phyloP scores from a whole-genome alignment of 2,888 invertebrate species.

The Pheosia tremula region DNA sequence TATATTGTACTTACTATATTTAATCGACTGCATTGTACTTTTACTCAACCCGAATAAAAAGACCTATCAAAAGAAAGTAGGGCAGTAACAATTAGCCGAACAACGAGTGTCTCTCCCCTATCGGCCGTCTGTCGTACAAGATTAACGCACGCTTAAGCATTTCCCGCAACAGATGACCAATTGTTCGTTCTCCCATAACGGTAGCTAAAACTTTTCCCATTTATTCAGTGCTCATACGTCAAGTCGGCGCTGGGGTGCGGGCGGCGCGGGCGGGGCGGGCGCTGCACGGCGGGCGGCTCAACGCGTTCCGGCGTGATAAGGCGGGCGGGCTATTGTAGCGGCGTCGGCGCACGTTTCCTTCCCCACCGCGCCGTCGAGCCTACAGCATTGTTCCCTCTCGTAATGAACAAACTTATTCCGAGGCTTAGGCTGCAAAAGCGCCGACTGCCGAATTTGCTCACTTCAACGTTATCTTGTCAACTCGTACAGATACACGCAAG shows the following conservation, averaged over 20 bases:
- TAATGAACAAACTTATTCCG: slow-evolving; percentile 84
- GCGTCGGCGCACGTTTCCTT: slow-evolving; percentile 84
- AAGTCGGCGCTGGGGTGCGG: slow-evolving; percentile 50
- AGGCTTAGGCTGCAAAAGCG: slow-evolving; percentile 74
- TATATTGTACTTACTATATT: no score
- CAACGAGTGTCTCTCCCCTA: slow-evolving; percentile 48
- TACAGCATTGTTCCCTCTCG: slow-evolving; percentile 75
- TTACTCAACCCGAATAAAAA: background rate
- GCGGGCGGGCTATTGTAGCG: slow-evolving; percentile 77
- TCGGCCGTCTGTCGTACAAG: slow-evolving; percentile 55
- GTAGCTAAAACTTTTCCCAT: slow-evolving; percentile 82
- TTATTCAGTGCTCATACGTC: slow-evolving; percentile 82
- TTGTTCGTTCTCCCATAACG: slow-evolving; percentile 79
- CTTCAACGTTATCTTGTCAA: slow-evolving; percentile 74
- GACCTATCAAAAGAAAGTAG: slow-evolving; percentile 31
- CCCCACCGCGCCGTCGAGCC: slow-evolving; percentile 79
- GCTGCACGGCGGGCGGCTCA: slow-evolving; percentile 68
- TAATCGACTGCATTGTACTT: background rate
- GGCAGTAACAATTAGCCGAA: slow-evolving; percentile 50
- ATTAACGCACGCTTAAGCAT: slow-evolving; percentile 72
- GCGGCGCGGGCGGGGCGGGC: slow-evolving; percentile 29
- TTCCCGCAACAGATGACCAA: slow-evolving; percentile 79
- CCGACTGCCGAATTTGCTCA: slow-evolving; percentile 71
- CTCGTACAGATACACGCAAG: slow-evolving; percentile 51
- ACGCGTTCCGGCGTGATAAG: slow-evolving; percentile 83